Base-by-base conservation (phyloP, 2,797 vertebrate species). In the Sphenodon punctatus region DNA sequence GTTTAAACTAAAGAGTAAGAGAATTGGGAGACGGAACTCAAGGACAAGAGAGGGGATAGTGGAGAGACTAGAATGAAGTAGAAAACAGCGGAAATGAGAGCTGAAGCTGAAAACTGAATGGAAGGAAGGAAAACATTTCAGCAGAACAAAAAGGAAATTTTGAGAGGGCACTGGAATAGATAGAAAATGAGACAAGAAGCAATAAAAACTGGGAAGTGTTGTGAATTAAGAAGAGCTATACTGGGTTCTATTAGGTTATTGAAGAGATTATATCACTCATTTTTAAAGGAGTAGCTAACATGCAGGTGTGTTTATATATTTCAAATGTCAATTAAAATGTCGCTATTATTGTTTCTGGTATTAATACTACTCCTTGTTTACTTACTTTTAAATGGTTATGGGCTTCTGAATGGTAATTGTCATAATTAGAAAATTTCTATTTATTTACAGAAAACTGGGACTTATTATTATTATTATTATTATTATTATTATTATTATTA, bases 21-120 rank as follows among this genome's bases (percentile, higher is more conserved):
- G 7, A 67, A 4, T 78, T 94, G 95, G 93, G 87, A 92, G 85
- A 78, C 88, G 72, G 71, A 86, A 75, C 30, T 74, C 67, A 75
- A 82, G 2, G 43, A 63, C 53, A 69, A 70, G 51, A 82, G 91
- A 90, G 82, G 67, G 2, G 4, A 17, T 48, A 67, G 51, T 30
- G 53, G 46, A 60, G 22, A 59, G 63, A 70, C 30, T 8, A 45
- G 23, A 42, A 12, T 56, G 1, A 14, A 34, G 41, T 1, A 8
- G 17, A 39, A 84, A 87, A 67, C 10, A 55, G 43, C 61, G 59
- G 78, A 48, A 87, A 60, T 70, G 36, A 73, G 25, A 58, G 66
- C 34, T 85, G 86, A 88, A 66, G 76, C 41, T 85, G 72, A 61
- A 78, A 77, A 74, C 75, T 75, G 79, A 91, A 90, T 3, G 60